Evolutionary conservation across 1,140 invertebrate genomes (phyloP).

Genomic region (Apolygus lucorum): DNA sequence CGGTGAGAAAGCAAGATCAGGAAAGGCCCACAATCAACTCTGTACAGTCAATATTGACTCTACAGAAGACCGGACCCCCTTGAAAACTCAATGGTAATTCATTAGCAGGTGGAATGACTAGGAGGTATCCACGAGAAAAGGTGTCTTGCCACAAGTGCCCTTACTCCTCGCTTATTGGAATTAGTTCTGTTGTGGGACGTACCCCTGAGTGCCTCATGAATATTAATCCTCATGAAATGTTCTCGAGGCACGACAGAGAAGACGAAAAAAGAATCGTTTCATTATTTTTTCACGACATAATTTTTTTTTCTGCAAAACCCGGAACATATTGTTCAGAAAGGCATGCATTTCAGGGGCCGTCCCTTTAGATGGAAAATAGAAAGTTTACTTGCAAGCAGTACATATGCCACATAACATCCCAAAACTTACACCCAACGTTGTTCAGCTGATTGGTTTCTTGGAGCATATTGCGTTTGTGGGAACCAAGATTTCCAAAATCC

Average conservation of each 20-base stretch:
- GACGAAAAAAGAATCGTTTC: neutral
- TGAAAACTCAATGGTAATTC: slow-evolving; percentile 10
- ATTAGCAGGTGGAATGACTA: slow-evolving; percentile 14
- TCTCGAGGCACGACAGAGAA: neutral
- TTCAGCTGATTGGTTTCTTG: no score
- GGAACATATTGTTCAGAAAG: no score
- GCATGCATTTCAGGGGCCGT: no score
- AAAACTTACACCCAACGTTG: no score
- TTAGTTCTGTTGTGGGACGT: neutral
- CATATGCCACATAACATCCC: no score
- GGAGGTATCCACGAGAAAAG: neutral
- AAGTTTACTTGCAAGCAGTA: no score
- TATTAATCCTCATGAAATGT: neutral
- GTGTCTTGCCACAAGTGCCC: neutral
- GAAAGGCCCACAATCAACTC: neutral
- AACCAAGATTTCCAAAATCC: no score
- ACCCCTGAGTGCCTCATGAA: neutral
- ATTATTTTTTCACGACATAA: neutral
- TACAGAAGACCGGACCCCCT: neutral
- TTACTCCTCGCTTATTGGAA: neutral
- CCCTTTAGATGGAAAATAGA: no score
- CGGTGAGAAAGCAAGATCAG: neutral
- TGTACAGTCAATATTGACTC: slow-evolving; percentile 3
- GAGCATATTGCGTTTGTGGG: no score
- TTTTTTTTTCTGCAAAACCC: neutral